Evolutionary conservation across 2,113 vertebrate species (phyloP).

Genomic region (Planiliza haematocheilus): DNA sequence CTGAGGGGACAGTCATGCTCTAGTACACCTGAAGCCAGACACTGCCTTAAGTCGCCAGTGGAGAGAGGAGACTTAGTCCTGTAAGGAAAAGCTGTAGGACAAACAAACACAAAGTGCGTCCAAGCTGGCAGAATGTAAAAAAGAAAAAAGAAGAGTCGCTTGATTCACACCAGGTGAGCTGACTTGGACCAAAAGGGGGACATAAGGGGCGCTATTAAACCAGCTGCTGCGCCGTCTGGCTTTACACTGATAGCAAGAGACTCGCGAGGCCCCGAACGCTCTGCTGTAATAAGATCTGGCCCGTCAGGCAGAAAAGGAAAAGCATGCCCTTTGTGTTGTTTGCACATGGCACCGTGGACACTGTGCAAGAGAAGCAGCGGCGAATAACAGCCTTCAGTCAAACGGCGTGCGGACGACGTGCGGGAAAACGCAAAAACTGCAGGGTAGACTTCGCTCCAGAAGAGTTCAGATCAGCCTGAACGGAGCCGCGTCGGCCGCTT

Average conservation of each 20-base stretch:
- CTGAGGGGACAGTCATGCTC: slow-evolving; percentile 58
- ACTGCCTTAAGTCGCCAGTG: slow-evolving; percentile 47
- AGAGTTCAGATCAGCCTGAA: background rate
- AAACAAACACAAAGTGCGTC: slow-evolving; percentile 60
- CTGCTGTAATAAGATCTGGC: slow-evolving; percentile 57
- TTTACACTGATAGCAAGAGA: slow-evolving; percentile 58
- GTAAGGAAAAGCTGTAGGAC: slow-evolving; percentile 47
- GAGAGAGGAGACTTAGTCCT: slow-evolving; percentile 40
- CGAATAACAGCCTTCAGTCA: slow-evolving; percentile 42
- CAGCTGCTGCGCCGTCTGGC: slow-evolving; percentile 69
- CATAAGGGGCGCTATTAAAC: slow-evolving; percentile 66
- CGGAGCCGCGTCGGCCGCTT: slow-evolving; percentile 11
- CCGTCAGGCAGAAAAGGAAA: slow-evolving; percentile 51
- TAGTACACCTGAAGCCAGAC: slow-evolving; percentile 68
- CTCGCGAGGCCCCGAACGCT: slow-evolving; percentile 38
- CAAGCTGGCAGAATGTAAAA: slow-evolving; percentile 50
- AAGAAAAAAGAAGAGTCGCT: slow-evolving; percentile 16
- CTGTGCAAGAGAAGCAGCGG: background rate
- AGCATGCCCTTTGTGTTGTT: slow-evolving; percentile 66
- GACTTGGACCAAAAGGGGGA: slow-evolving; percentile 59
- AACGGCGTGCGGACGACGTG: slow-evolving; percentile 19
- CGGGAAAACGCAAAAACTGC: slow-evolving; percentile 24
- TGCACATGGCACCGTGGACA: slow-evolving; percentile 54
- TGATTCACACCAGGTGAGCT: slow-evolving; percentile 70
- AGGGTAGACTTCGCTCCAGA: background rate